Evolutionary conservation across 2,797 vertebrate species (phyloP), one percentile per base, ranked within the genome.

Genomic region (Phrynocephalus vlangalii): DNA sequence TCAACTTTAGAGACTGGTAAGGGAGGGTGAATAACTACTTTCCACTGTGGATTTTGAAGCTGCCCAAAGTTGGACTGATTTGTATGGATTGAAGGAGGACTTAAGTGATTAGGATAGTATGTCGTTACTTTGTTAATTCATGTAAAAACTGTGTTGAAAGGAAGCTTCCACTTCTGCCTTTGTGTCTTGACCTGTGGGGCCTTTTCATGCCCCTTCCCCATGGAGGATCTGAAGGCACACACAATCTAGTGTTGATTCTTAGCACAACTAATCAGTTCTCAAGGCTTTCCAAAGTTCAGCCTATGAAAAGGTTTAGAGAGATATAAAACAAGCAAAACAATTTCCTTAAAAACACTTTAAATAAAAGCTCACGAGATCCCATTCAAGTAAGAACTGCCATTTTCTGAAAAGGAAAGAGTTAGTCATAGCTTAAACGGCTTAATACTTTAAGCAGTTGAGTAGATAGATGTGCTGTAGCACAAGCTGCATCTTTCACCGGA

Each of bases 381-480:
- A 88, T 1, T 44, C 87, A 86, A 68, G 20, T 86, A 48, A 68
- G 78, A 88, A 28, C 24, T 70, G 38, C 67, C 66, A 79, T 89
- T 86, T 89, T 56, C 80, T 79, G 80, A 79, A 83, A 70, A 79
- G 72, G 73, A 77, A 52, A 33, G 75, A 79, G 67, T 87, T 87
- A 83, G 44, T 56, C 63, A 70, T 71, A 71, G 81, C 52, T 83
- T 78, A 78, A 83, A 83, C 30, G 70, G 28, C 81, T 72, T 83
- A 88, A 83, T 83, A 72, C 75, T 88, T 71, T 83, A 84, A 83
- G 82, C 30, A 79, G 75, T 30, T 88, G 81, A 79, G 52, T 79
- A 84, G 82, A 84, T 79, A 78, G 67, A 87, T 83, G 81, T 83
- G 50, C 67, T 83, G 33, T 78, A 78, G 75, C 4, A 48, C 50